Conservation (phyloP, 2,113 vertebrate genomes). For the Nerophis lumbriciformis region DNA sequence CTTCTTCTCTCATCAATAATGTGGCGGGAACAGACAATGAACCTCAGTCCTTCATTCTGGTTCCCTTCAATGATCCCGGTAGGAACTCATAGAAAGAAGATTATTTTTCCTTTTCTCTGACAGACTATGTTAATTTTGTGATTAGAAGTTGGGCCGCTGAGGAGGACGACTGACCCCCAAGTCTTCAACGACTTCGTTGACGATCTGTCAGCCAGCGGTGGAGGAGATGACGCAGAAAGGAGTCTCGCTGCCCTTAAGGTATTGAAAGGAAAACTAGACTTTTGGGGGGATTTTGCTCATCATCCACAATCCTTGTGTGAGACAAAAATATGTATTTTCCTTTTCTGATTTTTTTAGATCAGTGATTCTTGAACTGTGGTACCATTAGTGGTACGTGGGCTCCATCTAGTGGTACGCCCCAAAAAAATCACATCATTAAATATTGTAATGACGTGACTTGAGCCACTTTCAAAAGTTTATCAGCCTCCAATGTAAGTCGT, state of each 20-base stretch:
- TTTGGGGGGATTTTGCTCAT: too few relatives aligned
- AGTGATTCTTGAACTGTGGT: too few relatives aligned
- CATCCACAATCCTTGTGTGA: too few relatives aligned
- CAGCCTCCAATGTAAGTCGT: too few relatives aligned
- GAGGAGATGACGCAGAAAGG: slow-evolving; percentile 38
- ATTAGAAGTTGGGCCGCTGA: slow-evolving; percentile 45
- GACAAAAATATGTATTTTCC: too few relatives aligned
- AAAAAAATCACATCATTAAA: too few relatives aligned
- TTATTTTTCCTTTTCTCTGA: fast-evolving
- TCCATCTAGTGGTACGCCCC: too few relatives aligned
- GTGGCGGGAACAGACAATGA: slow-evolving; percentile 30
- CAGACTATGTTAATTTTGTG: neutral
- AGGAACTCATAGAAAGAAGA: neutral
- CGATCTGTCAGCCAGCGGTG: slow-evolving; percentile 23
- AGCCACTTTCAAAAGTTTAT: too few relatives aligned
- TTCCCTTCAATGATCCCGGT: slow-evolving; percentile 67
- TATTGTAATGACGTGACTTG: too few relatives aligned
- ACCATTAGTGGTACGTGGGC: too few relatives aligned
- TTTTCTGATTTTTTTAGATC: too few relatives aligned
- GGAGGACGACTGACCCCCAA: slow-evolving; percentile 32
- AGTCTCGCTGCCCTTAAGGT: slow-evolving; percentile 61
- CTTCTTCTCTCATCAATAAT: slow-evolving; percentile 39
- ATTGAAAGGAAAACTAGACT: neutral
- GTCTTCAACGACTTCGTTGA: slow-evolving; percentile 24
- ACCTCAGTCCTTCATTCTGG: slow-evolving; percentile 56